Base-by-base conservation (phyloP, 2,888 invertebrate species). In the Morinoia aosen region DNA sequence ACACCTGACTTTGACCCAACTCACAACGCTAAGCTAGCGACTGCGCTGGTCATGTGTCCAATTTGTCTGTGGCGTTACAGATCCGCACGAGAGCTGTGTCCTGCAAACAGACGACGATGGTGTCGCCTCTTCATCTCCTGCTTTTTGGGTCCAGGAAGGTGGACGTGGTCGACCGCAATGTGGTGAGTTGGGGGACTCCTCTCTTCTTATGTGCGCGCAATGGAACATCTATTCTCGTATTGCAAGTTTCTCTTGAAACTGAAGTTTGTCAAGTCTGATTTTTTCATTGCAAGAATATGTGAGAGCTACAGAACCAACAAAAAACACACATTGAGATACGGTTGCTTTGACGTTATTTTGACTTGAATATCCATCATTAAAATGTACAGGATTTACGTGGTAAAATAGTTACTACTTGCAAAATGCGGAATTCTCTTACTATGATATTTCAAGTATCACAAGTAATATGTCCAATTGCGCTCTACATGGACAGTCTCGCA, bases 61-160 rank as follows among this genome's bases (percentile, higher is more conserved):
- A 25, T 96, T 94, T 19, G 11, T 40, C 58, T 58, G n/a, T n/a
- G 97, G 58, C 97, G 98, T 57, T 58, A 8, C 95, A 96, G 98
- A 99, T 99, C 95, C 98, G 99, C 95, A 99, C 99, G 0, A 98
- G 99, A 95, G 99, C 99, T 0, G 99, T 99, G 95, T 98, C 99
- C 33, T 99, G 99, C 97, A 99, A 99, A 97, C 99, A 99, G 97
- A 98, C 99, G 98, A 98, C 99, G 2, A 99, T 99, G 99, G 98
- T 99, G 12, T 98, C 99, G 0, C 99, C 99, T 0, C 97, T 99
- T 96, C 99, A 99, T 97, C 97, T 99, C 91, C 97, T 99, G 97
- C 97, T 99, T 88, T 99, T 99, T 97, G 99, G 99, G 0, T 98
- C 98, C n/a, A 98, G 99, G 95, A 99, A 98, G 97, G 98, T 98